phyloP scores from a whole-genome alignment of 2,888 invertebrate species.

The Chrysolina americana region DNA sequence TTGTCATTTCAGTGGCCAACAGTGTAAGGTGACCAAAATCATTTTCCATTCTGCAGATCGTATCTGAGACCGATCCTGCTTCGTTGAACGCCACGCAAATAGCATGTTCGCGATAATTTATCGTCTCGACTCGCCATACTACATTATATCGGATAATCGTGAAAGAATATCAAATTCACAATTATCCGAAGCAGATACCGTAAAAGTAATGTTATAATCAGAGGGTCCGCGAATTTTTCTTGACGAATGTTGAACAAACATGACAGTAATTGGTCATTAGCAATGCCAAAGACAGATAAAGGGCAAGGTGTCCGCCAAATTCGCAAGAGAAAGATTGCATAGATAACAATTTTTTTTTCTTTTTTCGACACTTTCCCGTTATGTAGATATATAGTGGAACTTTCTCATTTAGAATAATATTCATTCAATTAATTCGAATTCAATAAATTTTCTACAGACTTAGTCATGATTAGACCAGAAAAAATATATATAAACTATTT shows the following conservation, averaged over 20 bases:
- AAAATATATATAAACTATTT: too few relatives aligned
- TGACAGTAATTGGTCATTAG: constrained; percentile 24
- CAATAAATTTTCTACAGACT: too few relatives aligned
- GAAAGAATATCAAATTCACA: constrained; percentile 26
- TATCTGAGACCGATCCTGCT: background rate
- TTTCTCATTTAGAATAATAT: background rate
- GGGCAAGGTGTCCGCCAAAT: constrained; percentile 20
- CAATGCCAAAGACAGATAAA: constrained; percentile 4
- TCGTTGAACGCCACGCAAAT: constrained; percentile 26
- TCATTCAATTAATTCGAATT: too few relatives aligned
- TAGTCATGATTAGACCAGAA: too few relatives aligned
- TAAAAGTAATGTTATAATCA: constrained; percentile 25
- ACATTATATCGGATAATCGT: constrained; percentile 32
- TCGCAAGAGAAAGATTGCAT: constrained; percentile 18
- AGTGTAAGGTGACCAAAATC: too few relatives aligned
- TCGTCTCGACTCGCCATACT: constrained; percentile 20
- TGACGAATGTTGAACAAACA: constrained; percentile 23
- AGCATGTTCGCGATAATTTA: constrained; percentile 38
- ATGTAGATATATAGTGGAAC: background rate
- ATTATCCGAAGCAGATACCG: constrained; percentile 30
- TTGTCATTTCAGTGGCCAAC: too few relatives aligned
- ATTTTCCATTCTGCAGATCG: background rate
- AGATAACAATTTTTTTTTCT: background rate
- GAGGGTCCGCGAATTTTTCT: constrained; percentile 24
- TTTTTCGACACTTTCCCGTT: background rate